These are phyloP conservation scores for Hyla sarda DNA, from an alignment of 2,113 vertebrate species.

Conservation along the genomic window DNA sequence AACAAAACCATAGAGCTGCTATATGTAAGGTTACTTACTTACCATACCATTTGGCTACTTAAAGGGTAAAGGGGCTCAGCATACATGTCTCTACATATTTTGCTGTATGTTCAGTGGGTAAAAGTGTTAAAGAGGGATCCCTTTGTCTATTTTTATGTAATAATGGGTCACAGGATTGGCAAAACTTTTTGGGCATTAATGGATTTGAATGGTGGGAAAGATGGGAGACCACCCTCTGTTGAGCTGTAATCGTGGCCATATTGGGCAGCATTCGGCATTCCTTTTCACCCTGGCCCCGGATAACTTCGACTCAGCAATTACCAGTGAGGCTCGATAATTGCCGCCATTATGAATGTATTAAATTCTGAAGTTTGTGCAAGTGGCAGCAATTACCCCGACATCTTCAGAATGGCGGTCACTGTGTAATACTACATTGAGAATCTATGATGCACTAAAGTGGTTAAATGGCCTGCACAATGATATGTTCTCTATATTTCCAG, in stretches of 20 bases:
- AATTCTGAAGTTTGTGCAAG: not conserved
- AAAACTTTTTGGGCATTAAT: not conserved
- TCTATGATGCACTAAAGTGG: not conserved
- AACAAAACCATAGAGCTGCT: too few species aligned
- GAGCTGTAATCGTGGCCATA: not conserved
- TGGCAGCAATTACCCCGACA: constrained; percentile 4
- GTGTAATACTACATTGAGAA: not conserved
- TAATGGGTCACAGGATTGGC: not conserved
- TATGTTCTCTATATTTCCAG: not conserved
- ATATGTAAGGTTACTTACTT: too few species aligned
- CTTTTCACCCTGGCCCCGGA: not conserved
- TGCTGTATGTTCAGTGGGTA: not conserved
- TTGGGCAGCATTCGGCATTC: not conserved
- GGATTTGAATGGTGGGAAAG: not conserved
- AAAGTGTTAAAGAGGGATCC: not conserved
- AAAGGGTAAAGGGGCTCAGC: too few species aligned
- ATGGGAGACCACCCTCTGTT: not conserved
- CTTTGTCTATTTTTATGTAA: not conserved
- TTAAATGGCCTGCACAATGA: not conserved
- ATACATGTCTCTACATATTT: not conserved
- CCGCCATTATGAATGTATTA: not conserved
- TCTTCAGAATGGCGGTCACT: not conserved
- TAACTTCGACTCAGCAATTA: not conserved
- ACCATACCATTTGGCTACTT: too few species aligned
- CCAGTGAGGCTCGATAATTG: not conserved